Evolutionary conservation across 2,797 vertebrate genomes (phyloP).

Genomic region (Hoplostethus atlanticus): DNA sequence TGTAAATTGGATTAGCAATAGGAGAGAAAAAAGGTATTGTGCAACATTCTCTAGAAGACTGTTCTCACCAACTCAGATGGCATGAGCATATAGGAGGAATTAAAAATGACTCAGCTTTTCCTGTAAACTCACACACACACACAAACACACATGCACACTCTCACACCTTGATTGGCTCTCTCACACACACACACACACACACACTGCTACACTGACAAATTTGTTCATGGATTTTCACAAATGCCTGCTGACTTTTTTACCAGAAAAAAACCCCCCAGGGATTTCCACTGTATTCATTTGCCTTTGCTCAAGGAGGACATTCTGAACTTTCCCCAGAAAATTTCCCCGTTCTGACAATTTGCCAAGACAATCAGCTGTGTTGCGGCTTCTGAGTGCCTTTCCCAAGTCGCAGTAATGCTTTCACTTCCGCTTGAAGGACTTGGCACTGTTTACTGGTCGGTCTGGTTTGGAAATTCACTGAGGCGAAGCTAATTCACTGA

Average conservation of each 20-base stretch:
- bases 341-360: neutral
- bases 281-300: neutral
- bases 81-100: too few species aligned
- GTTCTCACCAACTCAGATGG: neutral
- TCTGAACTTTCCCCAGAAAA: constrained; percentile 8
- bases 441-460: neutral
- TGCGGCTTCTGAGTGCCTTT: neutral
- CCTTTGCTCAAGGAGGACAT: neutral
- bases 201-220: neutral
- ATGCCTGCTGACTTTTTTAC: neutral
- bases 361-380: neutral
- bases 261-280: neutral
- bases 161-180: neutral
- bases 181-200: neutral
- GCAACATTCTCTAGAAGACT: neutral
- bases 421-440: constrained; percentile 6
- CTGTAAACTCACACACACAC: too few species aligned
- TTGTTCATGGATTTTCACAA: neutral
- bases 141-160: too few species aligned
- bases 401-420: neutral
- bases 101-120: too few species aligned
- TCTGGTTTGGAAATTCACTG: too few species aligned
- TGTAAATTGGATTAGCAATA: neutral
- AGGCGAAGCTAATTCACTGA: too few species aligned
- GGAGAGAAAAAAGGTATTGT: neutral